Conservation (phyloP, 35 echinoderm and acorn worm species). For the Eucidaris tribuloides region DNA sequence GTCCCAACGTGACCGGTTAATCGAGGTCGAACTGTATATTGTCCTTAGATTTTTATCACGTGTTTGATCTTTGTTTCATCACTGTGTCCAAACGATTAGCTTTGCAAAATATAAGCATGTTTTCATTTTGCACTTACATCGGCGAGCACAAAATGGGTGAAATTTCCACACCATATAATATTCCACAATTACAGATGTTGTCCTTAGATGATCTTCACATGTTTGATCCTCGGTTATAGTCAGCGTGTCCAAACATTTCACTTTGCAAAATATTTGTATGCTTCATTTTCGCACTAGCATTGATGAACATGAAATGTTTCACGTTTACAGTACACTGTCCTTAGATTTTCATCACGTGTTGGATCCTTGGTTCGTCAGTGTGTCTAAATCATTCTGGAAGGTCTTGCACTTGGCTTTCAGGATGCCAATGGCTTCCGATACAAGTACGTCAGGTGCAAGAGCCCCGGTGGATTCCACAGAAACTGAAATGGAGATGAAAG, state of each 20-base stretch:
- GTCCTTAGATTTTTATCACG: too few relatives aligned
- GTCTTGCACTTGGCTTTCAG: conserved; percentile 74
- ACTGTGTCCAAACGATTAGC: too few relatives aligned
- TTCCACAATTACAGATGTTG: too few relatives aligned
- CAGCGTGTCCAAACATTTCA: conserved; percentile 52
- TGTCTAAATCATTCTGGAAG: conserved; percentile 73
- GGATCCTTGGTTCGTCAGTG: background rate
- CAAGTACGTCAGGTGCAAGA: conserved; percentile 62
- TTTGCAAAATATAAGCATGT: too few relatives aligned
- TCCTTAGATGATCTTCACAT: too few relatives aligned
- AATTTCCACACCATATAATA: too few relatives aligned
- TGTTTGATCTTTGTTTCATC: too few relatives aligned
- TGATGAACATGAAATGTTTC: conserved; percentile 76
- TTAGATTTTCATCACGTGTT: conserved; percentile 55
- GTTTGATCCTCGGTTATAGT: background rate
- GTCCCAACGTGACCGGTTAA: too few relatives aligned
- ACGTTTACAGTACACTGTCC: conserved; percentile 35
- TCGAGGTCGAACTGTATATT: too few relatives aligned
- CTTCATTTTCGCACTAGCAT: conserved; percentile 65
- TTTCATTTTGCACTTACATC: too few relatives aligned
- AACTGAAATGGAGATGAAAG: conserved; percentile 55
- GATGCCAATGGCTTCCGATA: conserved; percentile 83
- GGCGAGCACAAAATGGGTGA: too few relatives aligned
- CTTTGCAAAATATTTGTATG: conserved; percentile 45
- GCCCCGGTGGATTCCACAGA: conserved; percentile 94